phyloP scores from a whole-genome alignment of 2,113 vertebrate species.

The Corapipo altera region DNA sequence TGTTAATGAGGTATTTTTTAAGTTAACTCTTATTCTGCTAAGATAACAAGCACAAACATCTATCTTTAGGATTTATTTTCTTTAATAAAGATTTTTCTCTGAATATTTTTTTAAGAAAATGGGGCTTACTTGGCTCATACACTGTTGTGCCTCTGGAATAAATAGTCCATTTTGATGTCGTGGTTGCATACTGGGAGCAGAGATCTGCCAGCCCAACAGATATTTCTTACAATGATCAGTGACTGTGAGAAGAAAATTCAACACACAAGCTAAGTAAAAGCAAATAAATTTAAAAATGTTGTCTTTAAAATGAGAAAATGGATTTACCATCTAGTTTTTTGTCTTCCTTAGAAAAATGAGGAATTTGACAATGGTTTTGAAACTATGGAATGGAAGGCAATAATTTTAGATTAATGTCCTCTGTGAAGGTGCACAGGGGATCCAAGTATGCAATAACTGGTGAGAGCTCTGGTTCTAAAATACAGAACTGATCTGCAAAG shows the following conservation, averaged over 20 bases:
- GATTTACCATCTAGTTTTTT: not conserved
- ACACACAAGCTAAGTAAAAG: not conserved
- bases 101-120: not conserved
- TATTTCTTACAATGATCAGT: not conserved
- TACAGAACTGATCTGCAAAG: not conserved
- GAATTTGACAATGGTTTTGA: not conserved
- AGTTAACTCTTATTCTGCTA: not conserved
- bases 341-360: not conserved
- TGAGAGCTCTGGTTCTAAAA: not conserved
- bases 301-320: not conserved
- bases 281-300: not conserved
- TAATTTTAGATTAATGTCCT: not conserved
- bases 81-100: not conserved
- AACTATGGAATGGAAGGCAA: not conserved
- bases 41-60: not conserved
- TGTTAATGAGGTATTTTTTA: not conserved
- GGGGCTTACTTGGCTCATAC: fast-evolving
- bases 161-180: not conserved
- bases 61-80: not conserved
- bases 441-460: not conserved
- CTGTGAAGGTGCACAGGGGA: not conserved
- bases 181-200: not conserved
- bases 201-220: not conserved
- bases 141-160: not conserved
- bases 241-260: not conserved